Percentiles rank a stretch among this genome's conserved stretches.
Conservation (phyloP, 2,797 vertebrate genomes). For the Sebastes steindachneri region DNA sequence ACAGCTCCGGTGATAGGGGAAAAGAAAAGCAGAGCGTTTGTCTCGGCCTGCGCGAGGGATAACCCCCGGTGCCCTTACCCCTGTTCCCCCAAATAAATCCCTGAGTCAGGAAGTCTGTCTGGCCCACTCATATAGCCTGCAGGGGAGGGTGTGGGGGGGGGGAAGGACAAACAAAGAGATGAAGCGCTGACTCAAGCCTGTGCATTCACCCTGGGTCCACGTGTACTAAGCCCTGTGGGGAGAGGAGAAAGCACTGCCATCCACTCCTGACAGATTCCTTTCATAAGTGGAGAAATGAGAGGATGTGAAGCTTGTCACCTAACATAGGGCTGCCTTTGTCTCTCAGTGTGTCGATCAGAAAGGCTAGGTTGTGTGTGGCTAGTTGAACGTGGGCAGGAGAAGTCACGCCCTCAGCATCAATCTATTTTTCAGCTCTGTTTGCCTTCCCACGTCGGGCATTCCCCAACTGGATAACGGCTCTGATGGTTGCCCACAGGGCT, state of each 20-base stretch:
- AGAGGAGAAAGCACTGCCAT: constrained; percentile 47
- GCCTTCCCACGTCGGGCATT: constrained; percentile 55
- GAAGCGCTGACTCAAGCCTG: constrained; percentile 81
- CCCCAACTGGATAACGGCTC: constrained; percentile 36
- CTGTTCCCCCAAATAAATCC: constrained; percentile 68
- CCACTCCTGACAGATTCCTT: constrained; percentile 63
- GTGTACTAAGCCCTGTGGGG: constrained; percentile 59
- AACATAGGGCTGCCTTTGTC: constrained; percentile 63
- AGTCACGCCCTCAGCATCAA: constrained; percentile 51
- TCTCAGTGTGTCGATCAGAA: constrained; percentile 30
- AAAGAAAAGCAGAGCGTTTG: constrained; percentile 42
- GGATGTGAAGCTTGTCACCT: constrained; percentile 60
- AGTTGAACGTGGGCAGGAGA: constrained; percentile 54
- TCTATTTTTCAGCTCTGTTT: constrained; percentile 46
- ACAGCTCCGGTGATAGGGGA: constrained; percentile 36
- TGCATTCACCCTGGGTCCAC: constrained; percentile 61
- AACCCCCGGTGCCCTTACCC: constrained; percentile 39
- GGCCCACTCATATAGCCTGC: constrained; percentile 69
- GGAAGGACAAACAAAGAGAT: constrained; percentile 69
- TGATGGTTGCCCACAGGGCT: constrained; percentile 49
- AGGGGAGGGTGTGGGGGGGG: constrained; percentile 51
- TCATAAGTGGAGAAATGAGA: constrained; percentile 63
- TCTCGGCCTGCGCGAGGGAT: constrained; percentile 26
- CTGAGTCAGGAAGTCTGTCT: constrained; percentile 84
- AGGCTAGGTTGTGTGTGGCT: constrained; percentile 39